Evolutionary conservation across 2,797 vertebrate species (phyloP).

Genomic region (Natrix natrix): DNA sequence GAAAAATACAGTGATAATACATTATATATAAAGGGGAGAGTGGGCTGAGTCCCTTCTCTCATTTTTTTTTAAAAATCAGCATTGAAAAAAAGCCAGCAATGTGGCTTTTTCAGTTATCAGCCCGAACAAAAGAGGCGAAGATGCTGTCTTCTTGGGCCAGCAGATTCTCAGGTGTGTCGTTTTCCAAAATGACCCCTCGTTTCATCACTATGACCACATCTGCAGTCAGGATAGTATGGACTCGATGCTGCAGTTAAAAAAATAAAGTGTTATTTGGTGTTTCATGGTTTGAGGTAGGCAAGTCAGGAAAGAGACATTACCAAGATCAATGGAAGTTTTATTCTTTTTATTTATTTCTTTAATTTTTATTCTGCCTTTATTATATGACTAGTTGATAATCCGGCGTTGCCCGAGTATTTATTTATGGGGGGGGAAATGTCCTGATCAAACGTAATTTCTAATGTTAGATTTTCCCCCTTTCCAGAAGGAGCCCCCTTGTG

Average conservation of each 20-base stretch:
- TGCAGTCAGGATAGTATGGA: slow-evolving; percentile 95
- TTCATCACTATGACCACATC: slow-evolving; percentile 98
- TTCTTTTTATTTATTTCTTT: background rate
- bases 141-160: slow-evolving; percentile 88
- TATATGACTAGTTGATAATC: background rate
- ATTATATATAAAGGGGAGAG: slow-evolving; percentile 8
- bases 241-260: slow-evolving; percentile 82
- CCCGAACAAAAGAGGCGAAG: slow-evolving; percentile 93
- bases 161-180: slow-evolving; percentile 88
- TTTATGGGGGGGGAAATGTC: no score
- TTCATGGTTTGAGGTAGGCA: background rate
- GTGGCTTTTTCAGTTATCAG: slow-evolving; percentile 84
- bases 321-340: background rate
- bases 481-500: no score
- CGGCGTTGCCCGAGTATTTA: no score
- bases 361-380: background rate
- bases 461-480: no score
- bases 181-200: slow-evolving; percentile 92
- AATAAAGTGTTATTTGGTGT: background rate
- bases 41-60: background rate
- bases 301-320: background rate
- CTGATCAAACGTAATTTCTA: no score
- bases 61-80: background rate
- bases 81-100: slow-evolving; percentile 14
- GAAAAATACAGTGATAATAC: slow-evolving; percentile 27